Evolutionary conservation across 2,888 invertebrate genomes (phyloP).

Genomic region (Phorcus lineatus): DNA sequence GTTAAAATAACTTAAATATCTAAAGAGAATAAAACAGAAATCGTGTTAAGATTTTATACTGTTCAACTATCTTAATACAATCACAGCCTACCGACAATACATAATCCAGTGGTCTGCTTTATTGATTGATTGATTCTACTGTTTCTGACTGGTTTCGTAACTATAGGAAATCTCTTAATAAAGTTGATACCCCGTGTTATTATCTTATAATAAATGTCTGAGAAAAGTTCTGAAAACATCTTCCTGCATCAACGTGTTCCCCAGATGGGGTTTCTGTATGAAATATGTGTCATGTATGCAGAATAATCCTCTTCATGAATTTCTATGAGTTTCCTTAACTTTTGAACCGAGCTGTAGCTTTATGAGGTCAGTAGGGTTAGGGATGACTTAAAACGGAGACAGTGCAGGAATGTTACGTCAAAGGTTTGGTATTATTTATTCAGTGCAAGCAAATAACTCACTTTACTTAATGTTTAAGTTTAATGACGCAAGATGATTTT

Average conservation of each 20-base stretch:
- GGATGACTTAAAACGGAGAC: not conserved
- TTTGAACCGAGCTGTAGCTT: not conserved
- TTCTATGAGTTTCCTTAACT: not conserved
- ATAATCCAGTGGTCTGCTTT: too few relatives aligned
- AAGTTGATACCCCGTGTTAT: not conserved
- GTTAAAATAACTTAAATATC: too few relatives aligned
- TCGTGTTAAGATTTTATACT: too few relatives aligned
- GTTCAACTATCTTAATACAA: too few relatives aligned
- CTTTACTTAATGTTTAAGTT: too few relatives aligned
- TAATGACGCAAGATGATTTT: too few relatives aligned
- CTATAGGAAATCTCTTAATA: not conserved
- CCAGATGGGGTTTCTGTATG: not conserved
- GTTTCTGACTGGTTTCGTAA: not conserved
- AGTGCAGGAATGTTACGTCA: too few relatives aligned
- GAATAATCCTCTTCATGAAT: not conserved
- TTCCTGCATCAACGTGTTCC: not conserved
- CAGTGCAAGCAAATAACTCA: too few relatives aligned
- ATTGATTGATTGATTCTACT: too few relatives aligned
- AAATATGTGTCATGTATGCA: not conserved
- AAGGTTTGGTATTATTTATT: too few relatives aligned
- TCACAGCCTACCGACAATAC: too few relatives aligned
- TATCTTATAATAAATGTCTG: not conserved
- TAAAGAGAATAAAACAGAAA: too few relatives aligned
- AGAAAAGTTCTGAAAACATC: not conserved
- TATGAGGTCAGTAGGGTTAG: not conserved